Evolutionary conservation across 2,113 vertebrate genomes (phyloP).

Genomic region (Hirundichthys speculiger): DNA sequence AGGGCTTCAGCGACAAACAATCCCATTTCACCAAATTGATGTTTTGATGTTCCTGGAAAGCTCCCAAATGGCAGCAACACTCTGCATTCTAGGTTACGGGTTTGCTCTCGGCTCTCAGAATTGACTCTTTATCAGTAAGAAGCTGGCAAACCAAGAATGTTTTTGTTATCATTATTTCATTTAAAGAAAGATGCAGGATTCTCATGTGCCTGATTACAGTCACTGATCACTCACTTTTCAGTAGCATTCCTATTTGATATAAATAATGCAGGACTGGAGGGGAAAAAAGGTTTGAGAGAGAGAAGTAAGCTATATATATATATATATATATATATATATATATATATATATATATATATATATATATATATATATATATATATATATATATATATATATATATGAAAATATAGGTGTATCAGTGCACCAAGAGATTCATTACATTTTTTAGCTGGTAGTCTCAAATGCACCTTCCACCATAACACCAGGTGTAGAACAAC

Average conservation of each 20-base stretch:
- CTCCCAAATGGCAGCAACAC: slow-evolving; percentile 35
- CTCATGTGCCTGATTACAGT: neutral
- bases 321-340: no score
- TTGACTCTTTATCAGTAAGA: slow-evolving; percentile 22
- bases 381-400: neutral
- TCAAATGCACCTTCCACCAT: neutral
- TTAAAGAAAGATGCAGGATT: neutral
- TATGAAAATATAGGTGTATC: neutral
- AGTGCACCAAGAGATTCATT: neutral
- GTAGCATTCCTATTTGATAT: neutral
- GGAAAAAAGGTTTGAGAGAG: no score
- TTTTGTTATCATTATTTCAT: neutral
- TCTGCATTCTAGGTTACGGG: slow-evolving; percentile 28
- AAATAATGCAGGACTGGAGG: neutral
- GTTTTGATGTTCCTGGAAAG: slow-evolving; percentile 54
- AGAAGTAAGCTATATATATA: no score
- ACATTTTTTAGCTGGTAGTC: neutral
- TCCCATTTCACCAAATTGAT: slow-evolving; percentile 46
- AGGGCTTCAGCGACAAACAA: slow-evolving; percentile 37
- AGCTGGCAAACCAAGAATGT: neutral
- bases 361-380: neutral
- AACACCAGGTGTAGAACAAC: neutral
- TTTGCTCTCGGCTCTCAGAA: slow-evolving; percentile 30
- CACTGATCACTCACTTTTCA: neutral
- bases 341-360: no score